Evolutionary conservation across 2,888 invertebrate genomes (phyloP).

Genomic region (Parnassius mnemosyne): DNA sequence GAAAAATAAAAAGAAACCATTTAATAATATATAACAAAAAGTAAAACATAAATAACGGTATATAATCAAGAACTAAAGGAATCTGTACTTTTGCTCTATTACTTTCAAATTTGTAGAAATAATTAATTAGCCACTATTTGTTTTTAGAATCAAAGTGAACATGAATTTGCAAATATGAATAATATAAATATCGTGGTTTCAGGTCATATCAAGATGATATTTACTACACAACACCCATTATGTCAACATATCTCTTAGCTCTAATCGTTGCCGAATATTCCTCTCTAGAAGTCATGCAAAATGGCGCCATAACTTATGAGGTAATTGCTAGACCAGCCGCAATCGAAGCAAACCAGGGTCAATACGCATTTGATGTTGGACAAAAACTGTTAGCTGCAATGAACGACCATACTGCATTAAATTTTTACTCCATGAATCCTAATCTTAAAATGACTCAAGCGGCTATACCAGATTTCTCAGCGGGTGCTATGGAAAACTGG

Average conservation of each 20-base stretch:
- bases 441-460: conserved; percentile 84
- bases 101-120: too few species aligned
- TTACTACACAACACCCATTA: conserved; percentile 64
- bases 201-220: conserved; percentile 56
- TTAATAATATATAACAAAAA: too few species aligned
- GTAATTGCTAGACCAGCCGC: conserved; percentile 72
- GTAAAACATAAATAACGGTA: too few species aligned
- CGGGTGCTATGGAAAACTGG: conserved; percentile 93
- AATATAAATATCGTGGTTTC: conserved; percentile 8
- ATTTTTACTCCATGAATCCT: conserved; percentile 69
- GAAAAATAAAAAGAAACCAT: too few species aligned
- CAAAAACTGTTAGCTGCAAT: conserved; percentile 67
- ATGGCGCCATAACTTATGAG: conserved; percentile 47
- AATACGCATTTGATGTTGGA: conserved; percentile 66
- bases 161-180: too few species aligned
- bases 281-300: conserved; percentile 28
- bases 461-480: conserved; percentile 88
- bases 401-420: conserved; percentile 78
- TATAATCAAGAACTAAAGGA: too few species aligned
- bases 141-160: too few species aligned
- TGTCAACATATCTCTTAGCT: conserved; percentile 86
- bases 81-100: too few species aligned
- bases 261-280: conserved; percentile 84
- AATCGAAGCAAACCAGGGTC: conserved; percentile 51
- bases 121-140: too few species aligned